Base-by-base conservation (phyloP, 2,888 invertebrate species). In the Nudaria mundana region DNA sequence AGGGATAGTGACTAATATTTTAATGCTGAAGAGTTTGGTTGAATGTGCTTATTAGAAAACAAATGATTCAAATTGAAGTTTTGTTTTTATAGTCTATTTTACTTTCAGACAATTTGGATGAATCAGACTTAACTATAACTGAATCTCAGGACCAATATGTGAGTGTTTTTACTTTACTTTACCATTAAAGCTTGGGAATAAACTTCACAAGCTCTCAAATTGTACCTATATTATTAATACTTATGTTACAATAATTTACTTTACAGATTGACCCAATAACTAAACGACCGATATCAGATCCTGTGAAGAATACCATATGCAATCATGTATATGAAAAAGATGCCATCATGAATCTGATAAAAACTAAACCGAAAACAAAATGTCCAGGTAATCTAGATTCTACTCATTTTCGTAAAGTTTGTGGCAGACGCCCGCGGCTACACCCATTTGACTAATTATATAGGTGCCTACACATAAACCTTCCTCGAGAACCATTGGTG, bases 191-290 rank as follows among this genome's bases (percentile, higher is more conserved):
- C 3, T 4, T 18, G 18, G 18, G 18, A 3, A 18, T 18, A 18
- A 18, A 18, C 18, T n/a, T n/a, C 20, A 20, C 2, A 20, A 20
- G 20, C 20, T 20, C 8, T 4, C 2, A 3, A 20, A 20, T 20
- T 5, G 3, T 20, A 20, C 5, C 20, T 5, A 20, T 20, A 20
- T 18, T 18, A 20, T 20, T 20, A 20, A 3, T 5, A 20, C n/a
- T n/a, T n/a, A n/a, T n/a, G n/a, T 7, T 20, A 20, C 3, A 20
- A 20, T 20, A 18, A 3, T 18, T 20, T 20, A 8, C 8, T 4
- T 73, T 74, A 1, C 74, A 90, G 79, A 71, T 85, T 57, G 90
- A 90, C 66, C 90, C 90, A 2, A 74, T 90, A 33, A 89, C 89
- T 2, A 90, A 89, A 58, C 77, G 66, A 16, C 76, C 75, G 0